Base-by-base conservation (phyloP, 2,888 invertebrate genomes). In the Choreutis nemorana region DNA sequence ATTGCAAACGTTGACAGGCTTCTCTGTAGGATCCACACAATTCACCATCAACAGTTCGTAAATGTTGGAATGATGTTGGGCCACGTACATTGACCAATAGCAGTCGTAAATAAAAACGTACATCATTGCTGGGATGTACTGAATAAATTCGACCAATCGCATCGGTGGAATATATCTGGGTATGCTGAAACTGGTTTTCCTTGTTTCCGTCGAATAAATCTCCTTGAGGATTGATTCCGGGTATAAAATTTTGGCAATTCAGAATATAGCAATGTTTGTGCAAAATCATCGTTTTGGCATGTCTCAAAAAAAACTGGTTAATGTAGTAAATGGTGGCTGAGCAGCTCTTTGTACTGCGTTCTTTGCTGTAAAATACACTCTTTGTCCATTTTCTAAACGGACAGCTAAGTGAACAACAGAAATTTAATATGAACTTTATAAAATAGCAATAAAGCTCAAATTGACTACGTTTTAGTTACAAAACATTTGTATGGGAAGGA, bases 211-310 rank as follows among this genome's bases (percentile, higher is more conserved):
- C 42, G 32, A 31, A 22, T 11, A 37, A 42, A 44, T 33, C 10
- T 40, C 28, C 24, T 42, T 33, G 39, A 37, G 5, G 44, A 38
- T 34, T 34, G 28, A 35, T 44, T 44, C 42, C 43, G 43, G 1
- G 41, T 43, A 32, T 42, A 44, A 39, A 45, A 44, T 27, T 23
- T 21, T 32, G 39, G 43, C 34, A 45, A 36, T 31, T 44, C 43
- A 23, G 37, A 27, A 25, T 43, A 44, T 12, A 35, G 26, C 24
- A 35, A 14, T 35, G 39, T 47, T 35, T 12, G 15, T 10, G 44
- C 39, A 23, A 45, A 45, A 15, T 33, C 29, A 39, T 45, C 40
- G 8, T 24, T 42, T 28, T 41, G 34, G 29, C 44, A 47, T 7
- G 21, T 33, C n/a, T 31, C 31, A 35, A 44, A 48, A 27, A 45